Percentiles rank a stretch among this genome's conserved stretches.
Evolutionary conservation across 2,797 vertebrate species (phyloP).

Genomic region (Fratercula arctica): DNA sequence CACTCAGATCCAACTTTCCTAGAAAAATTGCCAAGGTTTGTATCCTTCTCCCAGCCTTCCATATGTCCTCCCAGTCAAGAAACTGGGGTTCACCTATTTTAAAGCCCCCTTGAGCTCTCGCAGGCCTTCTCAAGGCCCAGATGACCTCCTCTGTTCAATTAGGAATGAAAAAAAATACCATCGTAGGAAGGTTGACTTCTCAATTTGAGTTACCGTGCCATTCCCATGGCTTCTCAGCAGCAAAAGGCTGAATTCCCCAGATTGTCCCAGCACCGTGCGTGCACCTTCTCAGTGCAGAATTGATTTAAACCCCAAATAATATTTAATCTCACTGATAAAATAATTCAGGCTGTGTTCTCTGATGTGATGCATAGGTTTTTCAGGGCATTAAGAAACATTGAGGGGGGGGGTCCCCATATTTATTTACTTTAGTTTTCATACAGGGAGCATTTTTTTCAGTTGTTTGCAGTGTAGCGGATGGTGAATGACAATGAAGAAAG

Average conservation of each 20-base stretch:
- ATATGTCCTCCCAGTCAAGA: not conserved
- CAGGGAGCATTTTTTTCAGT: not conserved
- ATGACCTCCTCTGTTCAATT: not conserved
- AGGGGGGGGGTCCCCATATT: fast-evolving
- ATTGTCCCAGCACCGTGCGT: not conserved
- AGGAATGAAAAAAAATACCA: not conserved
- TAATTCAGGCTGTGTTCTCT: not conserved
- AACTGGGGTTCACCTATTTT: not conserved
- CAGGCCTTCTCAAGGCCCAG: not conserved
- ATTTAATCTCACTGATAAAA: not conserved
- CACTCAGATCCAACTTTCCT: not conserved
- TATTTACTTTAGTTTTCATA: not conserved
- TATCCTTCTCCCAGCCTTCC: not conserved
- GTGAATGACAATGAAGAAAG: not conserved
- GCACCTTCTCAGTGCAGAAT: not conserved
- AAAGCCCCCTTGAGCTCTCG: not conserved
- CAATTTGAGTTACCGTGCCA: not conserved
- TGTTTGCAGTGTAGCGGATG: not conserved
- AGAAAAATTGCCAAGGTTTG: not conserved
- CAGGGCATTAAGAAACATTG: not conserved
- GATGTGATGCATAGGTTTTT: not conserved
- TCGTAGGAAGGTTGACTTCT: not conserved
- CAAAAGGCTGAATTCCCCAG: not conserved
- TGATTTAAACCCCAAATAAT: not conserved
- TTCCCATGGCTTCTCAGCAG: not conserved